A percentile compares a stretch with the other conserved stretches of the same genome.
phyloP scores from a whole-genome alignment of 2,888 invertebrate genomes.

The Lagria hirta region DNA sequence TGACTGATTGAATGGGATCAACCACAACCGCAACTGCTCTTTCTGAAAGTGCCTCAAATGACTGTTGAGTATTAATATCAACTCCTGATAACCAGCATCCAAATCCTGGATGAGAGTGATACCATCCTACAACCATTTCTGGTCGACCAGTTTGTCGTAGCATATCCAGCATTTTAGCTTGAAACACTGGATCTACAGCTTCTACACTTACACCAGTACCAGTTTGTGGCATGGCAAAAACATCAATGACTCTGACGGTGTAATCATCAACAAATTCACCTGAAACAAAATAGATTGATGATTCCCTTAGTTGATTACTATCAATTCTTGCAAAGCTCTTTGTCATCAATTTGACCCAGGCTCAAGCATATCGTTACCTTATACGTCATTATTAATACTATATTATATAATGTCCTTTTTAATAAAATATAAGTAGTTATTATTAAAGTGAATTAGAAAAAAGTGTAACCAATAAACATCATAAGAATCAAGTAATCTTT shows the following conservation, averaged over 20 bases:
- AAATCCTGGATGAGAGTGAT: slow-evolving; percentile 99
- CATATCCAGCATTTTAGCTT: slow-evolving; percentile 99
- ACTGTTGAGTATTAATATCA: slow-evolving; percentile 99
- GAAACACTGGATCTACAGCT: slow-evolving; percentile 99
- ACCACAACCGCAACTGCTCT: slow-evolving; percentile 99
- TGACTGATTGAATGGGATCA: slow-evolving; percentile 99
- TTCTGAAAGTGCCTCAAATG: slow-evolving; percentile 97
- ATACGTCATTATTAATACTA: too few species aligned
- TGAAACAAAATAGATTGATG: slow-evolving; percentile 54
- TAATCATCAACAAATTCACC: slow-evolving; percentile 99
- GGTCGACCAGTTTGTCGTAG: slow-evolving; percentile 97
- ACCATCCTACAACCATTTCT: slow-evolving; percentile 97
- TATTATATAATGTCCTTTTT: too few species aligned
- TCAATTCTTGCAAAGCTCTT: too few species aligned
- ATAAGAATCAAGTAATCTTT: too few species aligned
- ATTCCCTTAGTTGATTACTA: too few species aligned
- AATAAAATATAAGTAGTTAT: too few species aligned
- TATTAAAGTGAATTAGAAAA: too few species aligned
- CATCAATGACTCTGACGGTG: slow-evolving; percentile 98
- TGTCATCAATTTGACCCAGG: too few species aligned
- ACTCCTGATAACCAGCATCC: slow-evolving; percentile 99
- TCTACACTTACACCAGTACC: slow-evolving; percentile 97
- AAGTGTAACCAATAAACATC: too few species aligned
- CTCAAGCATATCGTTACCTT: too few species aligned
- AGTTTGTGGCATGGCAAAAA: slow-evolving; percentile 99